Base-by-base conservation (phyloP, 2,797 vertebrate genomes). In the Paedocypris micromegethes region DNA sequence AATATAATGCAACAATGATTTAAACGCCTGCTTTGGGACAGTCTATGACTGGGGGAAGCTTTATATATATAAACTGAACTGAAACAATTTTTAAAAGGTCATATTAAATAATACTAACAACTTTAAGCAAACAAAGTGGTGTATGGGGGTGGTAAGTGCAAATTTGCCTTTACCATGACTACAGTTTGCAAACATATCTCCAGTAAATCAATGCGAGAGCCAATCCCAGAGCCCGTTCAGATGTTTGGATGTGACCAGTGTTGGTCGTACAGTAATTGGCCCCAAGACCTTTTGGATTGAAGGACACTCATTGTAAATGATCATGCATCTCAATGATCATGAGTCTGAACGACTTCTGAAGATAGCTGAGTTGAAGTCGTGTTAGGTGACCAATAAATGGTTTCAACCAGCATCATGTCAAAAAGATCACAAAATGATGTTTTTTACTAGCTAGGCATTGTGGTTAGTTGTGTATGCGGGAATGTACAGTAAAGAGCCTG, bases 151-250 rank as follows among this genome's bases (percentile, higher is more conserved):
- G 23, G 23, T 64, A 39, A 64, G 9, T 43, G 41, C 6, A 9
- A 7, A 6, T 52, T 63, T 2, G 2, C 45, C 23, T 38, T 45
- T 64, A 53, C 51, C 44, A 43, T 52, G 49, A 5, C 49, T 52
- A 51, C 40, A 44, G 49, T 37, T 52, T 52, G 49, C 61, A 52
- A 64, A 64, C 41, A 5, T 52, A 9, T 38, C 49, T 44, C 48
- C 9, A n/a, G 43, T 43, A 38, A 53, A 64, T 50, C 6, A 53
- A 39, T 64, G 6, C 23, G 42, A 64, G 9, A 50, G 39, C 38
- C 8, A 49, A 23, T n/a, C 2, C 3, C 3, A 38, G 5, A 53
- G 9, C 7, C 0, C 61, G 53, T 64, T 9, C 50, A 43, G 5
- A 53, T 49, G 40, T 45, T 53, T 9, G 23, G 42, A 45, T 2